A percentile compares a stretch with the other conserved stretches of the same genome.
Conservation (phyloP, 2,797 vertebrate species). For the Zalophus californianus region DNA sequence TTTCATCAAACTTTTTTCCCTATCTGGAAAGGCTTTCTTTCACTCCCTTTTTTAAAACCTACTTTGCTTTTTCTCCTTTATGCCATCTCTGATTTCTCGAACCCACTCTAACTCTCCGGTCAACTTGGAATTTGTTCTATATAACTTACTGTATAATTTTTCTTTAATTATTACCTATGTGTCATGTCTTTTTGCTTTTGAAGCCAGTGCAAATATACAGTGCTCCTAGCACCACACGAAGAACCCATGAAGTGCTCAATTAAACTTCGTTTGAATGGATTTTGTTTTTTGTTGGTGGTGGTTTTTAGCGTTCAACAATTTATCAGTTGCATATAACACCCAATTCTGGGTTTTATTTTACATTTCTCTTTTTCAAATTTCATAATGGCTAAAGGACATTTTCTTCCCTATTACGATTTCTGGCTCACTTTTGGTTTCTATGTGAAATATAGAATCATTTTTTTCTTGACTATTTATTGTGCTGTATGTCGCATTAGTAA, state of each 20-base stretch:
- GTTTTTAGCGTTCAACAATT: too few species aligned
- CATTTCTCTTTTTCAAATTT: not conserved
- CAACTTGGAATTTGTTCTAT: not conserved
- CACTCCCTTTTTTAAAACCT: not conserved
- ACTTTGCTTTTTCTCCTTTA: not conserved
- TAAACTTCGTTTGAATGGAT: not conserved
- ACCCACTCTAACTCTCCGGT: not conserved
- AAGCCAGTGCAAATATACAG: not conserved
- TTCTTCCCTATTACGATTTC: not conserved
- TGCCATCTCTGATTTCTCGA: not conserved
- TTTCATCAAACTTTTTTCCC: not conserved
- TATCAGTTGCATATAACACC: too few species aligned
- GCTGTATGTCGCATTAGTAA: not conserved
- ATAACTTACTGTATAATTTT: not conserved
- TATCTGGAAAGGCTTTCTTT: not conserved
- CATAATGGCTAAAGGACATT: not conserved
- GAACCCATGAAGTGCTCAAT: not conserved
- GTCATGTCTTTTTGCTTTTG: not conserved
- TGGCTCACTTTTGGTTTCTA: not conserved
- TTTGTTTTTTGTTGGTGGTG: not conserved
- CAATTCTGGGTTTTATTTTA: not conserved
- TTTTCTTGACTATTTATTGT: not conserved
- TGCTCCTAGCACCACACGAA: too few species aligned
- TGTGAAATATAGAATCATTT: not conserved
- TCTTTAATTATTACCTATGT: not conserved